Conservation (phyloP, 2,113 vertebrate species). For the Gobiocypris rarus region DNA sequence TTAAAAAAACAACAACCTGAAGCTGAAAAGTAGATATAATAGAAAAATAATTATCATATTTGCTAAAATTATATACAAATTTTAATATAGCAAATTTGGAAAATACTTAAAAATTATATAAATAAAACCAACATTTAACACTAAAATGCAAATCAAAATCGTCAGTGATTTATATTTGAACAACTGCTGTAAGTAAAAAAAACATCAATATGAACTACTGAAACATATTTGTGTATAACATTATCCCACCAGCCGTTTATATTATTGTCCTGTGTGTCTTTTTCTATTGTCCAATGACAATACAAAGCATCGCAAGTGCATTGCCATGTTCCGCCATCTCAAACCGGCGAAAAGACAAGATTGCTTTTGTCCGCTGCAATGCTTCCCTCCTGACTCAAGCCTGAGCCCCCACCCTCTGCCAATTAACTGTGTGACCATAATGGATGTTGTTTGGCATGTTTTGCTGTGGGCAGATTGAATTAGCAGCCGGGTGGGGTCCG, state of each 20-base stretch:
- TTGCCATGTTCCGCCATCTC: constrained; percentile 33
- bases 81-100: background rate
- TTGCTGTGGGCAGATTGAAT: constrained; percentile 59
- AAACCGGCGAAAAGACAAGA: constrained; percentile 46
- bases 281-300: constrained; percentile 27
- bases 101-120: background rate
- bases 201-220: background rate
- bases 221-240: constrained; percentile 11
- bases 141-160: background rate
- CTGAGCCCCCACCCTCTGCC: constrained; percentile 43
- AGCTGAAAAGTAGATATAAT: background rate
- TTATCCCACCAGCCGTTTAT: constrained; percentile 9
- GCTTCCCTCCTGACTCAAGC: constrained; percentile 26
- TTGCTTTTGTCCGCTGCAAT: constrained; percentile 52
- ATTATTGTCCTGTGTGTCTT: constrained; percentile 20
- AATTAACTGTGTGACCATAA: constrained; percentile 60
- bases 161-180: background rate
- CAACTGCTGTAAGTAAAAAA: background rate
- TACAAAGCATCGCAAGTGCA: constrained; percentile 40
- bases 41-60: background rate
- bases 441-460: constrained; percentile 56
- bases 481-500: constrained; percentile 53
- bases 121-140: background rate
- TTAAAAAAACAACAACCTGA: no score
- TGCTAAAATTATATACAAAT: background rate